A percentile compares a stretch with the other conserved stretches of the same genome.
These are phyloP conservation scores for Umimayanthus chanpuru DNA, from an alignment of 92 coral and sea anemone genomes.

Conservation along the genomic window DNA sequence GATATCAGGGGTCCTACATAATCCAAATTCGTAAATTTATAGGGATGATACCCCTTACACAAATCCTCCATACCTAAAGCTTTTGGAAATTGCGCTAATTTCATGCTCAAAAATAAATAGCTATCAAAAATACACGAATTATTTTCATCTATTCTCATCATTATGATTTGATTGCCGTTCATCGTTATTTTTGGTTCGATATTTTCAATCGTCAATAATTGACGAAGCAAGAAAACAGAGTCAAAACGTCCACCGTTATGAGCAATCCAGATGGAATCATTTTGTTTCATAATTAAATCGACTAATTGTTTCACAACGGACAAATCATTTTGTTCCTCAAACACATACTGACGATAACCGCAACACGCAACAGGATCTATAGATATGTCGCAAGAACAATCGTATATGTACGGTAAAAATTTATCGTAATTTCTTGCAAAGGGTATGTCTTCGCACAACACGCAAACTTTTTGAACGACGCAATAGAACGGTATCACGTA, in stretches of 20 bases:
- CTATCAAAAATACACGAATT: conserved; percentile 18
- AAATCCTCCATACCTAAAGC: conserved; percentile 4
- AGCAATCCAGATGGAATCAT: conserved; percentile 12
- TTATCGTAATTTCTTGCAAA: background rate
- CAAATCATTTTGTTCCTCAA: conserved; percentile 2
- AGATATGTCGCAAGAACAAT: too few species aligned
- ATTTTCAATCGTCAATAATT: too few species aligned
- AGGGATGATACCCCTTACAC: conserved; percentile 26
- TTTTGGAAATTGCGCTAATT: background rate
- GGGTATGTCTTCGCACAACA: background rate
- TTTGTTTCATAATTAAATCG: background rate
- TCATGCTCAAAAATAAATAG: conserved; percentile 29
- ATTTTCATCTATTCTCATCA: background rate
- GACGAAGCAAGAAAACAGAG: too few species aligned
- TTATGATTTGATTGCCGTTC: too few species aligned
- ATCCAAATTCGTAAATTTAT: conserved; percentile 14
- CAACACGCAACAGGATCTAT: conserved; percentile 12
- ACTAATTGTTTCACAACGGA: conserved; percentile 3
- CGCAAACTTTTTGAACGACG: conserved; percentile 8
- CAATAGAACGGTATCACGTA: too few species aligned
- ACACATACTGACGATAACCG: conserved; percentile 16
- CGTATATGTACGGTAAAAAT: too few species aligned
- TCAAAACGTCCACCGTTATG: conserved; percentile 16
- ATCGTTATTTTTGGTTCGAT: too few species aligned
- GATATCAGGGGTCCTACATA: conserved; percentile 26